phyloP scores from a whole-genome alignment of 1,140 invertebrate species.

The Acyrthosiphon pisum region DNA sequence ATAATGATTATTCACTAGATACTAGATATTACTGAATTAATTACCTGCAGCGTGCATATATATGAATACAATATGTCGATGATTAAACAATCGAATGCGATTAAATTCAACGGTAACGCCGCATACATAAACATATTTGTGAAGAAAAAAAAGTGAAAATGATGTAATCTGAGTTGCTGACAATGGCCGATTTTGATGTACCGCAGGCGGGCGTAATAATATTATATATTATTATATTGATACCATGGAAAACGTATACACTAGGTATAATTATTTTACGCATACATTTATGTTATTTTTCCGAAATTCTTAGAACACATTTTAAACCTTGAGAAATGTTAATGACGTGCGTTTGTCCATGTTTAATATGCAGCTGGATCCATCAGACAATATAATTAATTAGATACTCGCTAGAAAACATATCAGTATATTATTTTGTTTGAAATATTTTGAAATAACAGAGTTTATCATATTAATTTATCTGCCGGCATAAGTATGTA shows the following conservation, averaged over 20 bases:
- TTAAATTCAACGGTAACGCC: neutral
- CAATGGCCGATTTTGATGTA: constrained; percentile 31
- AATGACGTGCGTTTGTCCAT: neutral
- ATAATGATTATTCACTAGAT: neutral
- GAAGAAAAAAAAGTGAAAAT: neutral
- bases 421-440: neutral
- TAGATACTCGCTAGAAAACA: neutral
- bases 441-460: neutral
- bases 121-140: neutral
- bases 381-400: constrained; percentile 2
- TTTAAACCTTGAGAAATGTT: constrained; percentile 46
- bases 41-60: neutral
- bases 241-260: neutral
- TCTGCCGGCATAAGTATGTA: neutral
- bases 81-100: neutral
- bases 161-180: neutral
- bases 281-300: neutral
- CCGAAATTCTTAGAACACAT: neutral
- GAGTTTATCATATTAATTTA: neutral
- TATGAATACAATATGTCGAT: neutral
- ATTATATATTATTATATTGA: neutral
- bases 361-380: neutral
- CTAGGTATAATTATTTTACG: constrained; percentile 13
- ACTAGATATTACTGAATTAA: constrained; percentile 17
- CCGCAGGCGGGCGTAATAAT: neutral